Evolutionary conservation across 2,888 invertebrate species (phyloP).

Genomic region (Copidosoma aretas): DNA sequence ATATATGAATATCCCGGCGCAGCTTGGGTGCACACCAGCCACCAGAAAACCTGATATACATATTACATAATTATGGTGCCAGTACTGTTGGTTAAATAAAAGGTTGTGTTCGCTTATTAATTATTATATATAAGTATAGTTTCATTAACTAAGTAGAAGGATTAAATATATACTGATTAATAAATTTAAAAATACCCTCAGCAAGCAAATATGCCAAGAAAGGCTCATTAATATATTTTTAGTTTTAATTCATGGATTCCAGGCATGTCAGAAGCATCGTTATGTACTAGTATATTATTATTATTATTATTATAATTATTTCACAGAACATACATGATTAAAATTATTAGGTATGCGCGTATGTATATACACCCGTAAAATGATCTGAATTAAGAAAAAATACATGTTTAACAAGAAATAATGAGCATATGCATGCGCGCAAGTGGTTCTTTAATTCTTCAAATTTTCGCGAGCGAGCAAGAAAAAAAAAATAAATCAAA

Average conservation of each 20-base stretch:
- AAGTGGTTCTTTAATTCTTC: constrained; percentile 10
- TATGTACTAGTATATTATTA: constrained; percentile 29
- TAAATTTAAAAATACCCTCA: constrained; percentile 54
- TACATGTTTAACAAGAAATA: background rate
- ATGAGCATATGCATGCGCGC: constrained; percentile 32
- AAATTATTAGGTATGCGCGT: constrained; percentile 33
- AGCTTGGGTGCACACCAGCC: constrained; percentile 61
- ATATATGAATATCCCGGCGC: constrained; percentile 30
- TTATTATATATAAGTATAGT: constrained; percentile 3
- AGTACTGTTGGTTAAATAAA: constrained; percentile 32
- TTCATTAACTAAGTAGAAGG: constrained; percentile 10
- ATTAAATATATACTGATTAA: constrained; percentile 22
- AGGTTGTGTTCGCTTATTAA: constrained; percentile 24
- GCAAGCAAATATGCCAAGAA: constrained; percentile 58
- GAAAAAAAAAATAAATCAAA: constrained; percentile 37
- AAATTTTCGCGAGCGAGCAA: constrained; percentile 26
- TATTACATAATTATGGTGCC: constrained; percentile 36
- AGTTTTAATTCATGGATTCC: constrained; percentile 45
- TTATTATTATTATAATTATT: constrained; percentile 47
- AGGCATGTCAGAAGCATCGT: constrained; percentile 58
- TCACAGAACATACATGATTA: constrained; percentile 42
- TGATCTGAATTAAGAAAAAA: background rate
- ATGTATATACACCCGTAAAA: background rate
- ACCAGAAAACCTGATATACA: constrained; percentile 50
- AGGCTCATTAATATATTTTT: constrained; percentile 56